These are phyloP conservation scores for Eledone cirrhosa DNA, from an alignment of 2,888 invertebrate species.

Conservation along the genomic window DNA sequence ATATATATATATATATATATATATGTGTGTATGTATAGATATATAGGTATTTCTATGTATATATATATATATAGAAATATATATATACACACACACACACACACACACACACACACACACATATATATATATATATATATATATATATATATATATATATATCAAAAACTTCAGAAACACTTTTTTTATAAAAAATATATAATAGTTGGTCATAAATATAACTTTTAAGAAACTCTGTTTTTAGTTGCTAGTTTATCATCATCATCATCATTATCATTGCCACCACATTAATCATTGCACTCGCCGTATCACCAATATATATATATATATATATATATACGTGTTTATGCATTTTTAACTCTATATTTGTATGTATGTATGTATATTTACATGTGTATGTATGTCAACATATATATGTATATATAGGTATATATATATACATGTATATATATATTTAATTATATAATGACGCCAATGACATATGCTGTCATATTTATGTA, in stretches of 20 bases:
- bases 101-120: neutral
- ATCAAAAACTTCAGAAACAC: too few relatives aligned
- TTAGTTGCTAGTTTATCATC: too few relatives aligned
- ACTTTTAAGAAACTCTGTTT: too few relatives aligned
- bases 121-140: neutral
- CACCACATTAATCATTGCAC: too few relatives aligned
- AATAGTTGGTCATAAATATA: too few relatives aligned
- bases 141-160: constrained; percentile 9
- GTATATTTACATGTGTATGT: too few relatives aligned
- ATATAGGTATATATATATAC: neutral
- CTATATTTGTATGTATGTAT: too few relatives aligned
- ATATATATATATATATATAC: too few relatives aligned
- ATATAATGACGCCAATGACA: neutral
- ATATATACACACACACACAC: neutral
- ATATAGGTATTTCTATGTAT: neutral
- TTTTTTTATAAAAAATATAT: too few relatives aligned
- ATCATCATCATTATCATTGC: too few relatives aligned
- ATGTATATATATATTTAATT: neutral
- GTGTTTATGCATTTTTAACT: too few relatives aligned
- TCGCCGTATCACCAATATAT: too few relatives aligned
- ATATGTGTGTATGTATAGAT: neutral
- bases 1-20: neutral
- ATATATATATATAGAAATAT: neutral
- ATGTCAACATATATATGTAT: neutral
- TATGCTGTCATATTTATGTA: neutral